Evolutionary conservation across 2,113 vertebrate genomes (phyloP).

Genomic region (Centropus bengalensis): DNA sequence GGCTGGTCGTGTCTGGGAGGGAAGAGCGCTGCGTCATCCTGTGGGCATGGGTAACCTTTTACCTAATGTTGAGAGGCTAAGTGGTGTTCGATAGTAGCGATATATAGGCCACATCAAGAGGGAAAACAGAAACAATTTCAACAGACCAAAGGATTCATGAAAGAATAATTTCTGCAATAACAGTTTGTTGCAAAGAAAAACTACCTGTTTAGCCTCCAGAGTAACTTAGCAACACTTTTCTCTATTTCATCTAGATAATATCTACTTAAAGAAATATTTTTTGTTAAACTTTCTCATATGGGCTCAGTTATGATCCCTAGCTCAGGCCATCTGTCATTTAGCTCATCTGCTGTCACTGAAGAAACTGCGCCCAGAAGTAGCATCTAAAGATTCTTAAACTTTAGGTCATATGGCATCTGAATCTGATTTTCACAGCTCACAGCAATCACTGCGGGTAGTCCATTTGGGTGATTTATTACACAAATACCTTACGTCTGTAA

Average conservation of each 20-base stretch:
- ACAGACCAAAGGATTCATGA: not conserved
- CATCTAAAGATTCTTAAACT: not conserved
- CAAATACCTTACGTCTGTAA: not conserved
- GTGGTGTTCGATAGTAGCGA: not conserved
- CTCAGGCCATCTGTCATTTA: not conserved
- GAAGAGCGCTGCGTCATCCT: not conserved
- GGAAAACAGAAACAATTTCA: not conserved
- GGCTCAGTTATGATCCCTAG: not conserved
- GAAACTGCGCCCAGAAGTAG: slow-evolving; percentile 9
- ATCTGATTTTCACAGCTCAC: not conserved
- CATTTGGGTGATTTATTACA: slow-evolving; percentile 6
- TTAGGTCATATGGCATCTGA: not conserved
- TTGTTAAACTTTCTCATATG: not conserved
- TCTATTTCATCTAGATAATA: not conserved
- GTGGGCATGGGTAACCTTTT: not conserved
- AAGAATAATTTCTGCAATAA: not conserved
- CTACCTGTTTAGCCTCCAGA: not conserved
- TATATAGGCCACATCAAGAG: fast-evolving
- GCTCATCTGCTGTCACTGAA: not conserved
- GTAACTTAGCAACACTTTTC: not conserved
- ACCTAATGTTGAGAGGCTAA: not conserved
- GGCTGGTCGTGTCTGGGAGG: not conserved
- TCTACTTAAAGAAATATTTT: not conserved
- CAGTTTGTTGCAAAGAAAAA: not conserved
- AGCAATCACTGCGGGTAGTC: not conserved